These are phyloP conservation scores for Craterocephalus amniculus DNA, from an alignment of 2,797 vertebrate species.

Conservation along the genomic window DNA sequence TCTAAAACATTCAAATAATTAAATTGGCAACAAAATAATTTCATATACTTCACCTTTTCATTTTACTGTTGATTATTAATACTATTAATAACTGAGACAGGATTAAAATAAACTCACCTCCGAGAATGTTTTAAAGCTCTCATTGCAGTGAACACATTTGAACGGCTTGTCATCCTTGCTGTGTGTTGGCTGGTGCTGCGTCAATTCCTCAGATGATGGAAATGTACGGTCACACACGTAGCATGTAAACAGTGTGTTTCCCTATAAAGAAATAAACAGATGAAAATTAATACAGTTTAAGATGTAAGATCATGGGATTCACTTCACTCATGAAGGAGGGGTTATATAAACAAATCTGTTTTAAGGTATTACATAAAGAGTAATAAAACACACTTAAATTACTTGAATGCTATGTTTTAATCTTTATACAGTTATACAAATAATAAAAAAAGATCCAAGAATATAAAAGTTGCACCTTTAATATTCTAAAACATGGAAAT, in stretches of 20 bases:
- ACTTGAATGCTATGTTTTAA: not conserved
- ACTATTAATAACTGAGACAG: not conserved
- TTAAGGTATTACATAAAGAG: not conserved
- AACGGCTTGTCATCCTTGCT: conserved; percentile 88
- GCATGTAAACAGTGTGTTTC: conserved; percentile 88
- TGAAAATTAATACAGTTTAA: not conserved
- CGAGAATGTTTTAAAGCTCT: conserved; percentile 86
- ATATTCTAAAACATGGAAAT: not conserved
- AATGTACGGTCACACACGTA: conserved; percentile 87
- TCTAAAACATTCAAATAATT: not conserved
- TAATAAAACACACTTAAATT: too few relatives aligned
- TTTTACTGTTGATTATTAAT: not conserved
- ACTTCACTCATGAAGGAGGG: not conserved
- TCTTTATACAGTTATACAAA: not conserved
- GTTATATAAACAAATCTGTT: not conserved
- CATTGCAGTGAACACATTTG: conserved; percentile 85
- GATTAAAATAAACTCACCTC: conserved; percentile 72
- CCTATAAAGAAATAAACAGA: conserved; percentile 52
- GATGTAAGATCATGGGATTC: not conserved
- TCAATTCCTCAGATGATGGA: conserved; percentile 85
- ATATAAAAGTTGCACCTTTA: not conserved
- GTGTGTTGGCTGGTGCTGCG: conserved; percentile 86
- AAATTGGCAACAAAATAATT: too few relatives aligned
- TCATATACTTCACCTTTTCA: not conserved
- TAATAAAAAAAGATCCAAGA: not conserved